Evolutionary conservation across 23 tunicate species (phyloP).

Genomic region (Styela clava): DNA sequence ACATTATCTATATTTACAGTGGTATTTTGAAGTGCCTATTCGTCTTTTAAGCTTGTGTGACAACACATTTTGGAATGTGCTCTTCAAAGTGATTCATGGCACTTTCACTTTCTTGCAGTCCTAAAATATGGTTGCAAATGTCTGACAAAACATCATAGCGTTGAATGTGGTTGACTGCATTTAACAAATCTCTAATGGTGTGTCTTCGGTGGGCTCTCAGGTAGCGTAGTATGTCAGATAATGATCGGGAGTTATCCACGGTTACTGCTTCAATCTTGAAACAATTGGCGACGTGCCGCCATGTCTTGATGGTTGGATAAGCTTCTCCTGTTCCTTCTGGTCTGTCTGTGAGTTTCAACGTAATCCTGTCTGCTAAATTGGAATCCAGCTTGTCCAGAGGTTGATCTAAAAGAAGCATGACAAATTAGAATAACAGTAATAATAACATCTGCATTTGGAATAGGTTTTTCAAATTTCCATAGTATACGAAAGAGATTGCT

Average conservation of each 20-base stretch:
- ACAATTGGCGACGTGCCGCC: conserved; percentile 5
- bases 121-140: conserved; percentile 9
- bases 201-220: conserved; percentile 8
- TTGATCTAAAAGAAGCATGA: background rate
- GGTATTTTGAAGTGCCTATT: background rate
- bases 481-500: too few species aligned
- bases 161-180: conserved; percentile 5
- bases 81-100: background rate
- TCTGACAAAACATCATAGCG: conserved; percentile 2
- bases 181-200: background rate
- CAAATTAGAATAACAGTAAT: too few species aligned
- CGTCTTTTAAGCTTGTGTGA: background rate
- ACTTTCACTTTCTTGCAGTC: background rate
- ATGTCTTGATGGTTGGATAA: conserved; percentile 12
- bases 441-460: too few species aligned
- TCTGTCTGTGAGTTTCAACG: conserved; percentile 15
- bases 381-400: conserved; percentile 8
- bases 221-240: conserved; percentile 1
- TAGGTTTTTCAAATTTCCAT: too few species aligned
- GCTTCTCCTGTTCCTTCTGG: conserved; percentile 16
- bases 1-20: background rate
- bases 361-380: background rate
- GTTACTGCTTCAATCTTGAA: background rate
- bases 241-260: conserved; percentile 5
- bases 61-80: background rate